Evolutionary conservation across 2,888 invertebrate species (phyloP).

Genomic region (Tetragonisca angustula): DNA sequence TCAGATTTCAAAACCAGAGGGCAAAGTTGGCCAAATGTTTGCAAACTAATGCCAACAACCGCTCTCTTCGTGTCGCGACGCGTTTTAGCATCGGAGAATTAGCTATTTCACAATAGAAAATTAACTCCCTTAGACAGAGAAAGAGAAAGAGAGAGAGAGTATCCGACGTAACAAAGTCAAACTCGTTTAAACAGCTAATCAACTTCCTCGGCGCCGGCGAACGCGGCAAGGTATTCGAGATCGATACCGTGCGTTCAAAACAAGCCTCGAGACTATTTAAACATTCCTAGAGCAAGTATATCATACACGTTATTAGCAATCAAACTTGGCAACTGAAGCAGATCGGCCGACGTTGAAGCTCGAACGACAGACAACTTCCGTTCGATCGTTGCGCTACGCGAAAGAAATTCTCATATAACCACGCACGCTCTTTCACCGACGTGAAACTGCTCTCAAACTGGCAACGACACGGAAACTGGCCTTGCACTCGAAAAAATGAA

Average conservation of each 20-base stretch:
- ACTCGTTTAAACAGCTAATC: neutral
- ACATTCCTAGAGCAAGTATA: neutral
- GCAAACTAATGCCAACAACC: neutral
- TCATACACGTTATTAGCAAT: neutral
- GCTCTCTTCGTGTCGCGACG: neutral
- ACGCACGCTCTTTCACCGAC: neutral
- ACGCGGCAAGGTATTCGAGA: neutral
- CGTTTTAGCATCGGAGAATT: neutral
- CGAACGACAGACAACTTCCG: no score
- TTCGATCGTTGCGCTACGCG: no score
- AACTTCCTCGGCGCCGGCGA: neutral
- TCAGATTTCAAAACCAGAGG: neutral
- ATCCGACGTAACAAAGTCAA: neutral
- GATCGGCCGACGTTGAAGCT: no score
- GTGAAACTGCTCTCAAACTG: neutral
- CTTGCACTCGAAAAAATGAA: slow-evolving; percentile 40
- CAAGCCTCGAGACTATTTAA: no score
- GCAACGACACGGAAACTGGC: neutral
- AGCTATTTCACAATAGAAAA: neutral
- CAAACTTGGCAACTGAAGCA: neutral
- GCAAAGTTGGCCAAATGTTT: no score
- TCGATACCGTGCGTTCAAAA: neutral
- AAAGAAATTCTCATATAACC: neutral
- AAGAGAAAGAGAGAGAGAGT: neutral
- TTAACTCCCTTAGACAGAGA: neutral